Percentiles rank a stretch among this genome's conserved stretches.
Evolutionary conservation across 2,888 invertebrate species (phyloP).

Genomic region (Clistopyga incitator): DNA sequence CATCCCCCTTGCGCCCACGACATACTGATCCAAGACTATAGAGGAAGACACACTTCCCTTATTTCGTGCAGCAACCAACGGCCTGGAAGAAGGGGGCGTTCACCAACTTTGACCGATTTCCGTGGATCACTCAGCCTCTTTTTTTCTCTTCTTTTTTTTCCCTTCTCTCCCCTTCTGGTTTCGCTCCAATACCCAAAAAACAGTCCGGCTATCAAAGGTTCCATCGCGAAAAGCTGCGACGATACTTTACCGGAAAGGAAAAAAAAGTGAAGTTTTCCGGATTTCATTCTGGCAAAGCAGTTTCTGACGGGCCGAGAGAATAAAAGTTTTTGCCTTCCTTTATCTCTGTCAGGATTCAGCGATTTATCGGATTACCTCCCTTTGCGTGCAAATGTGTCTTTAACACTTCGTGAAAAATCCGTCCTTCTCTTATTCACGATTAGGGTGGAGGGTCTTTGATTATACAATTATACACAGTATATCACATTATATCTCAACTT

Average conservation of each 20-base stretch:
- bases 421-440: background rate
- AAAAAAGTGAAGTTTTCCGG: constrained; percentile 44
- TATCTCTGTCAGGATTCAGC: constrained; percentile 3
- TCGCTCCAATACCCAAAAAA: constrained; percentile 34
- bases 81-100: constrained; percentile 59
- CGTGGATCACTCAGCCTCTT: constrained; percentile 65
- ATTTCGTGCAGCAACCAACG: constrained; percentile 61
- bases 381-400: constrained; percentile 26
- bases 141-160: constrained; percentile 38
- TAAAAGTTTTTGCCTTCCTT: constrained; percentile 33
- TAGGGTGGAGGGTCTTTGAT: background rate
- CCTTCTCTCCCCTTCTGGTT: constrained; percentile 25
- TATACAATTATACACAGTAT: background rate
- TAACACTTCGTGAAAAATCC: background rate
- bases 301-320: constrained; percentile 33
- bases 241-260: constrained; percentile 18
- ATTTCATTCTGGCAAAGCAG: constrained; percentile 52
- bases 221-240: constrained; percentile 28
- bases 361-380: constrained; percentile 47
- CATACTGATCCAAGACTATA: constrained; percentile 8
- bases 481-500: too few relatives aligned
- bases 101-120: constrained; percentile 70
- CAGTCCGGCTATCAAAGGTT: constrained; percentile 37
- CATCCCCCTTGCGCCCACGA: constrained; percentile 34
- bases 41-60: constrained; percentile 54